Base-by-base conservation (phyloP, 2,888 invertebrate genomes). In the Chaetogeoica ovagalla region DNA sequence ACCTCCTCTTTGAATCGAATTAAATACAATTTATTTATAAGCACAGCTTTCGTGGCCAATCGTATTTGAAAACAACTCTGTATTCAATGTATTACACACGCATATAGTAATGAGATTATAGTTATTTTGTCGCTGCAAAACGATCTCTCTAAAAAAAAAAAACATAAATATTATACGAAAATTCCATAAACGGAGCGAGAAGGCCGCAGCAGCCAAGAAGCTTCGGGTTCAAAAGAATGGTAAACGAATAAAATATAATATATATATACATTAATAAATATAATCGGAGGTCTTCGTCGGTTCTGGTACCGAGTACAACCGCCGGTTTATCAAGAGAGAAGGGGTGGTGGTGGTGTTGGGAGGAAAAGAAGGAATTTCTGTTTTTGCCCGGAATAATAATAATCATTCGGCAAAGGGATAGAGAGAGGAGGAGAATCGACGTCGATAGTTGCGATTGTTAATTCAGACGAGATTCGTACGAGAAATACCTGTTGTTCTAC, bases 401-500 rank as follows among this genome's bases (percentile, higher is more conserved):
- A n/a, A n/a, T n/a, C 30, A 30, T 1, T 43, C 57, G 59, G n/a
- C 66, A 75, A 39, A 66, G 75, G 66, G 66, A 66, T n/a, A n/a
- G n/a, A n/a, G n/a, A n/a, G n/a, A n/a, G n/a, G n/a, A n/a, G n/a
- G 75, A 75, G 59, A 30, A 30, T 30, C 59, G 57, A 75, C 57
- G 43, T 66, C 43, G 75, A 75, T 63, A 37, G 43, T 79, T 39
- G 79, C 79, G 71, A 79, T 79, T n/a, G n/a, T n/a, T 79, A 79
- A 79, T 79, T 79, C 79, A 71, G 79, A 79, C 79, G 55, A 70
- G 79, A 79, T 79, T 79, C 63, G 55, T 79, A 79, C 79, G 55
- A 70, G 79, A 70, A 71, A 70, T 71, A 79, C 79, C 79, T 79
- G 79, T 77, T 70, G 77, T 79, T 70, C 79, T 79, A 79, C 79